These are phyloP conservation scores for Cylloceria caligata DNA, from an alignment of 2,888 invertebrate genomes.

Conservation along the genomic window DNA sequence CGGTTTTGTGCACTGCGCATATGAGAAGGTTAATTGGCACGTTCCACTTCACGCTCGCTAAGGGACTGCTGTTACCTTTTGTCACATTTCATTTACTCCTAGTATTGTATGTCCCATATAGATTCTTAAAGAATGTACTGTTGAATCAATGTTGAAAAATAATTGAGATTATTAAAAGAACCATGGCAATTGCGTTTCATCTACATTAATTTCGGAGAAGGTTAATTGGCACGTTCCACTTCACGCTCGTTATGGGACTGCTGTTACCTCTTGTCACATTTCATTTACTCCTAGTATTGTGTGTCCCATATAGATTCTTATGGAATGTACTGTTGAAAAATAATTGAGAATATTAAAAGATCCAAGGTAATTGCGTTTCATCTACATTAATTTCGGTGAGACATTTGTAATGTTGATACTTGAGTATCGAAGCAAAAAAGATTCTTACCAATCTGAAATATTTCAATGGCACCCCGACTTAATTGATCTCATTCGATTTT, in stretches of 20 bases:
- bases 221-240: constrained; percentile 25
- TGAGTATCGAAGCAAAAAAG: neutral
- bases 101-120: constrained; percentile 10
- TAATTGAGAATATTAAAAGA: neutral
- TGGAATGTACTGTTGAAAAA: neutral
- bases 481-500: neutral
- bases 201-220: neutral
- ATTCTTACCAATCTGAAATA: constrained; percentile 29
- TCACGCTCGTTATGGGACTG: neutral
- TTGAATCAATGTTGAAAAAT: too few species aligned
- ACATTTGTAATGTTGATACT: constrained; percentile 6
- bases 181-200: neutral
- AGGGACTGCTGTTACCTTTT: neutral
- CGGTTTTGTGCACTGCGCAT: too few species aligned
- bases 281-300: constrained; percentile 25
- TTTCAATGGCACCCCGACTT: constrained; percentile 8
- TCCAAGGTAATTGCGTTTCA: neutral
- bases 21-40: constrained; percentile 12
- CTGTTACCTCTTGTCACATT: neutral
- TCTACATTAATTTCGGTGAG: neutral
- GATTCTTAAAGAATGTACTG: neutral
- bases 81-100: constrained; percentile 16
- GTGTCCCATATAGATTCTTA: neutral
- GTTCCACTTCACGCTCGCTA: constrained; percentile 17
- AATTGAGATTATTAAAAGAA: neutral